Conservation (phyloP, 2,888 invertebrate genomes). For the Limnephilus lunatus region DNA sequence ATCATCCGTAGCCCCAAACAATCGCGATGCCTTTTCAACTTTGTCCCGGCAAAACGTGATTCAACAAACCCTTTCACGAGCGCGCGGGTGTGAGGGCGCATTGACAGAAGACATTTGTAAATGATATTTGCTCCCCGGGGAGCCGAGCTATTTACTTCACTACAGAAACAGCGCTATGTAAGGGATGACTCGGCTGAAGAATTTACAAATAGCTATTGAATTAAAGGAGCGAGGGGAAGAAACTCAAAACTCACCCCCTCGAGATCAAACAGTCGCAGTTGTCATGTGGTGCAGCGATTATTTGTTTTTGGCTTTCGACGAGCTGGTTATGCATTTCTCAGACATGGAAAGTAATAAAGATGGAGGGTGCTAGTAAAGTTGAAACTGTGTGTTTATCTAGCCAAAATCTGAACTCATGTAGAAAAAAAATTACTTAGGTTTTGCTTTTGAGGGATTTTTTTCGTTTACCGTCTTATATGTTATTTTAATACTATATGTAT, state of each 20-base stretch:
- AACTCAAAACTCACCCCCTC: conserved; percentile 21
- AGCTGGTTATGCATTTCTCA: neutral
- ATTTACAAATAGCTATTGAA: conserved; percentile 54
- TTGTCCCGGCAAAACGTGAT: conserved; percentile 50
- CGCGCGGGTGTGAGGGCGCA: conserved; percentile 30
- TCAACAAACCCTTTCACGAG: conserved; percentile 43
- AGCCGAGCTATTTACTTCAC: conserved; percentile 49
- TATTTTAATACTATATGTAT: no score
- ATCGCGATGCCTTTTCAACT: conserved; percentile 34
- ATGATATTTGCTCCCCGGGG: conserved; percentile 61
- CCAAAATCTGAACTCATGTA: no score
- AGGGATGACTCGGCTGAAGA: conserved; percentile 45
- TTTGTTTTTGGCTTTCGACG: conserved; percentile 10
- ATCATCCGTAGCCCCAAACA: conserved; percentile 33
- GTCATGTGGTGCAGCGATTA: neutral
- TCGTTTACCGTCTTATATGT: no score
- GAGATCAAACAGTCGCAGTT: neutral
- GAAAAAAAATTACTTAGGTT: no score
- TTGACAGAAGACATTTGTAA: conserved; percentile 61
- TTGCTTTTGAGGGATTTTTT: no score
- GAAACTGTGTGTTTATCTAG: neutral
- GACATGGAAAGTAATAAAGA: neutral
- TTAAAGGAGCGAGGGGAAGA: neutral
- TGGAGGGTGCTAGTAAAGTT: neutral
- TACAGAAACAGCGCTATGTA: conserved; percentile 38